Conservation (phyloP, 2,797 vertebrate species). For the Tapirus indicus region DNA sequence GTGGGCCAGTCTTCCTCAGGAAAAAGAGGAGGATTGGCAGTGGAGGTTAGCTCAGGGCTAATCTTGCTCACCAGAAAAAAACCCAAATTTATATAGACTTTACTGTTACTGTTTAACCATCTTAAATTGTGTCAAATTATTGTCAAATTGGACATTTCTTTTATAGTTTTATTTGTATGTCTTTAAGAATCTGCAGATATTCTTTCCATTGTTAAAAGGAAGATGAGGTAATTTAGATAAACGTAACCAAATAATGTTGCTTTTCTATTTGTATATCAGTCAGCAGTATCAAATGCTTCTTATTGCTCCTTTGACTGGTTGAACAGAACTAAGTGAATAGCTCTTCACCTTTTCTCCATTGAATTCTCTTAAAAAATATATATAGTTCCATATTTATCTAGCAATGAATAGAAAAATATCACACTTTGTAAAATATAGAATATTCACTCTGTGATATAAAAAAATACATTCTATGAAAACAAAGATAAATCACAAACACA, state of each 20-base stretch:
- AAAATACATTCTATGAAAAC: conserved; percentile 24
- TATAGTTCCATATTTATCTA: background rate
- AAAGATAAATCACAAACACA: background rate
- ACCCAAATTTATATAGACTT: background rate
- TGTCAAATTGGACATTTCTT: conserved; percentile 23
- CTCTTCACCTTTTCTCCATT: background rate
- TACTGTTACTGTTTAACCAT: background rate
- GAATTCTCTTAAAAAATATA: background rate
- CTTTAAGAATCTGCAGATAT: background rate
- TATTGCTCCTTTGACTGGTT: background rate
- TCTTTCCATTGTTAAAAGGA: conserved; percentile 5
- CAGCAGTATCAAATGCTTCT: background rate
- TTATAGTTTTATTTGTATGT: background rate
- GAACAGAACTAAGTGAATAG: background rate
- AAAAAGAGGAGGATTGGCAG: no score
- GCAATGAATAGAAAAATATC: background rate
- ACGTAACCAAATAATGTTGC: background rate
- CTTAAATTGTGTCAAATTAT: conserved; percentile 47
- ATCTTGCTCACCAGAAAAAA: no score
- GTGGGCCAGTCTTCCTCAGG: no score
- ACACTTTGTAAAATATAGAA: background rate
- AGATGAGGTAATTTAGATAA: conserved; percentile 20
- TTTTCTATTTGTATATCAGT: background rate
- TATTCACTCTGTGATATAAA: conserved; percentile 29
- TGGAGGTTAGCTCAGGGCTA: no score